Evolutionary conservation across 2,888 invertebrate genomes (phyloP).

Genomic region (Zhuqinia jingwanae): DNA sequence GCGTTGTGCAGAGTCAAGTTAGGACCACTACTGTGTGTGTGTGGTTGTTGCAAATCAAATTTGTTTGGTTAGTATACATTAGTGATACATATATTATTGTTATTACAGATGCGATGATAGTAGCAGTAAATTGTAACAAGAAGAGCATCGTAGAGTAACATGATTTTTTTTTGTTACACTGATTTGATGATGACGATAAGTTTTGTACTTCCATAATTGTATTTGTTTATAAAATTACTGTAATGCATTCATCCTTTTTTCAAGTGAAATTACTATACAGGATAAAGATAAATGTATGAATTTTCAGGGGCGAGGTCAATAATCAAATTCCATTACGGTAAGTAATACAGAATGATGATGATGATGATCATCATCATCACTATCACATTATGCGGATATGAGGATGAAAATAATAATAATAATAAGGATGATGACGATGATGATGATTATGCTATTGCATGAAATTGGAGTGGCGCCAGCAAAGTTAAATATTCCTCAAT

Average conservation of each 20-base stretch:
- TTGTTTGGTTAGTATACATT: conserved; percentile 29
- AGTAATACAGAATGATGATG: conserved; percentile 53
- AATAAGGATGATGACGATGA: too few relatives aligned
- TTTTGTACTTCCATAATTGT: conserved; percentile 35
- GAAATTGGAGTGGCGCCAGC: conserved; percentile 71
- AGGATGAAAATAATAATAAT: too few relatives aligned
- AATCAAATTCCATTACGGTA: conserved; percentile 64
- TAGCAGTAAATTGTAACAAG: conserved; percentile 5
- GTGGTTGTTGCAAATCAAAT: conserved; percentile 55
- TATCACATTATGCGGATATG: conserved; percentile 51
- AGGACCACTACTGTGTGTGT: conserved; percentile 10
- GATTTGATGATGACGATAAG: neutral
- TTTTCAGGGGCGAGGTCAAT: conserved; percentile 68
- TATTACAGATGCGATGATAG: too few relatives aligned
- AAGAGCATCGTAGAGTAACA: too few relatives aligned
- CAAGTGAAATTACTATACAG: conserved; percentile 10
- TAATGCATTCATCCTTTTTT: conserved; percentile 7
- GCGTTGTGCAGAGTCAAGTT: neutral
- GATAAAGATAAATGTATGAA: conserved; percentile 1
- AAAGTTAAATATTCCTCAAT: conserved; percentile 58
- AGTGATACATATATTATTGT: too few relatives aligned
- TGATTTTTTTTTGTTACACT: neutral
- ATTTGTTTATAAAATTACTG: conserved; percentile 56
- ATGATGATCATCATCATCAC: too few relatives aligned
- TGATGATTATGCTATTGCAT: conserved; percentile 63